Percentiles rank a stretch among this genome's conserved stretches.
Evolutionary conservation across 2,113 vertebrate genomes (phyloP).

Genomic region (Ameiurus melas): DNA sequence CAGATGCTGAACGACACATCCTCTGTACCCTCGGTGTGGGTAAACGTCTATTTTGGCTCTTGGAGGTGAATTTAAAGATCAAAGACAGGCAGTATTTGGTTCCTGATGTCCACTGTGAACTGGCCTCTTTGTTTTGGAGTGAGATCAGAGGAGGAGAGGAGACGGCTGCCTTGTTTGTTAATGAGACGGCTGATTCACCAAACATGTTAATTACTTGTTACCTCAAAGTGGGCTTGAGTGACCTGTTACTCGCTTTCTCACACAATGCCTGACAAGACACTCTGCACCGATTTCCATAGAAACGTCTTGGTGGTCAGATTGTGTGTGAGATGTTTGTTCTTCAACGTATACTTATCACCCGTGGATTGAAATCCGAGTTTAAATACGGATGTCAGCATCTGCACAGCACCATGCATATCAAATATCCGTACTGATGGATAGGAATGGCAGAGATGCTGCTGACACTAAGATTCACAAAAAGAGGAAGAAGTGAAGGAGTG

Average conservation of each 20-base stretch:
- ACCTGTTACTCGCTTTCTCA: constrained; percentile 35
- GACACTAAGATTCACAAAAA: constrained; percentile 27
- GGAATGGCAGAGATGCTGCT: constrained; percentile 35
- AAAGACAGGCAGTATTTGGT: constrained; percentile 45
- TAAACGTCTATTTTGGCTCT: constrained; percentile 39
- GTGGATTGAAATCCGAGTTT: constrained; percentile 28
- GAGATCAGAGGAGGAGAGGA: constrained; percentile 51
- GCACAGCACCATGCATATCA: constrained; percentile 39
- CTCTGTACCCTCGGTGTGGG: neutral
- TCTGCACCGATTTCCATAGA: constrained; percentile 29
- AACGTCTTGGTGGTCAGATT: constrained; percentile 14
- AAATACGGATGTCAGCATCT: constrained; percentile 46
- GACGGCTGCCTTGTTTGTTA: constrained; percentile 54
- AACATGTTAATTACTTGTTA: constrained; percentile 57
- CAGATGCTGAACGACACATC: constrained; percentile 13
- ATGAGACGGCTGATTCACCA: constrained; percentile 47
- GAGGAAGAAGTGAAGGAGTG: constrained; percentile 1
- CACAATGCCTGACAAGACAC: constrained; percentile 27
- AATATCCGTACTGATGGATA: constrained; percentile 43
- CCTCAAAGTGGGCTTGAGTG: constrained; percentile 45
- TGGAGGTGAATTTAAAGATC: constrained; percentile 48
- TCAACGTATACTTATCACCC: neutral
- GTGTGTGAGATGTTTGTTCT: neutral
- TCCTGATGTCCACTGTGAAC: constrained; percentile 50
- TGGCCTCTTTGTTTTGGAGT: constrained; percentile 54